phyloP scores from a whole-genome alignment of 2,888 invertebrate species.

The Aleiodes leptofemur region DNA sequence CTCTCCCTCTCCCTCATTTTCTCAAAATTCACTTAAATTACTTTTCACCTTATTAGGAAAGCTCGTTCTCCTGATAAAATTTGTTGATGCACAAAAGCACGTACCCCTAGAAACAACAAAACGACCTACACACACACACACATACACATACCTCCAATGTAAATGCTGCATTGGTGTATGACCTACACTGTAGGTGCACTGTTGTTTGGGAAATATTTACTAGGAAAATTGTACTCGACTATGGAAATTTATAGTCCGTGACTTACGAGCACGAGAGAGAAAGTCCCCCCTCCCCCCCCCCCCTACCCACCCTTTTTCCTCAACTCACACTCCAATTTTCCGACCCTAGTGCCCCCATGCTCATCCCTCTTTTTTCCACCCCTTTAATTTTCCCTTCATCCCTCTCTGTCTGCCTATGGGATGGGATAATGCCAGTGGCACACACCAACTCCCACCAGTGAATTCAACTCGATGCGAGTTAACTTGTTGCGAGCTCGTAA shows the following conservation, averaged over 20 bases:
- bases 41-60: conserved; percentile 31
- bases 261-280: conserved; percentile 34
- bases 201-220: conserved; percentile 47
- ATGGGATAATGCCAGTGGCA: conserved; percentile 25
- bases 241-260: conserved; percentile 49
- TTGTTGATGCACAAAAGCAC: conserved; percentile 16
- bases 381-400: neutral
- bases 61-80: conserved; percentile 13
- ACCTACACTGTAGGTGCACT: too few relatives aligned
- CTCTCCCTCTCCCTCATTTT: neutral
- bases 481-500: conserved; percentile 59
- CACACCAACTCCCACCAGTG: conserved; percentile 40
- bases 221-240: conserved; percentile 51
- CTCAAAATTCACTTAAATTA: conserved; percentile 29
- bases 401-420: neutral
- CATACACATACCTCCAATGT: neutral
- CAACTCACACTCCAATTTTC: conserved; percentile 35
- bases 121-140: neutral
- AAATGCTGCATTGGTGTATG: neutral
- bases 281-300: conserved; percentile 31
- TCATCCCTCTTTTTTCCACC: conserved; percentile 24
- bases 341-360: conserved; percentile 43
- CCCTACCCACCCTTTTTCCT: neutral
- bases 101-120: conserved; percentile 1
- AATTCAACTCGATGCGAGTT: conserved; percentile 55